phyloP scores from a whole-genome alignment of 2,888 invertebrate genomes.

The Calameuta idolon region DNA sequence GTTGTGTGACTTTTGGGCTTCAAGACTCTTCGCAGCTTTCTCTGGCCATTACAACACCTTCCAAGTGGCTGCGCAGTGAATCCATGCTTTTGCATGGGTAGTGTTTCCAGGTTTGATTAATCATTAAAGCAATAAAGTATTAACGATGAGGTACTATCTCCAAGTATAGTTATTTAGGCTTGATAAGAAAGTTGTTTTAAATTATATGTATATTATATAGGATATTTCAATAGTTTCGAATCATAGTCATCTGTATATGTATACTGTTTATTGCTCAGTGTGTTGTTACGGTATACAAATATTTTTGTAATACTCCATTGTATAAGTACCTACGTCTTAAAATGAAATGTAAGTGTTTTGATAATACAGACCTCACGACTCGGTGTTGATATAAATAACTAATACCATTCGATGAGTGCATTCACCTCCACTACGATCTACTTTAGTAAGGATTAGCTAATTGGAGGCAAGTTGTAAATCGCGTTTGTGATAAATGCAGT shows the following conservation, averaged over 20 bases:
- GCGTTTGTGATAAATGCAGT: neutral
- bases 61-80: neutral
- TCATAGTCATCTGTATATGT: neutral
- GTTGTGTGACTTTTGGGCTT: neutral
- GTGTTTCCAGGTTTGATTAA: neutral
- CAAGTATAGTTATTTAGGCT: neutral
- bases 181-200: neutral
- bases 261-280: conserved; percentile 33
- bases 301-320: conserved; percentile 14
- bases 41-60: neutral
- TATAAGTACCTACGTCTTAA: neutral
- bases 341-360: neutral
- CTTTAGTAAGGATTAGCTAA: neutral
- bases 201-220: neutral
- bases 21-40: neutral
- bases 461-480: neutral
- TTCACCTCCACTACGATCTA: neutral
- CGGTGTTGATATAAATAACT: neutral
- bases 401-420: neutral
- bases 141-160: neutral
- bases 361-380: neutral
- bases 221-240: neutral
- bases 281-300: conserved; percentile 46
- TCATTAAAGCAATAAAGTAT: neutral
- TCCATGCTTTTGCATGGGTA: neutral